phyloP scores from a whole-genome alignment of 1,140 invertebrate species.

The Drosophila tristis region DNA sequence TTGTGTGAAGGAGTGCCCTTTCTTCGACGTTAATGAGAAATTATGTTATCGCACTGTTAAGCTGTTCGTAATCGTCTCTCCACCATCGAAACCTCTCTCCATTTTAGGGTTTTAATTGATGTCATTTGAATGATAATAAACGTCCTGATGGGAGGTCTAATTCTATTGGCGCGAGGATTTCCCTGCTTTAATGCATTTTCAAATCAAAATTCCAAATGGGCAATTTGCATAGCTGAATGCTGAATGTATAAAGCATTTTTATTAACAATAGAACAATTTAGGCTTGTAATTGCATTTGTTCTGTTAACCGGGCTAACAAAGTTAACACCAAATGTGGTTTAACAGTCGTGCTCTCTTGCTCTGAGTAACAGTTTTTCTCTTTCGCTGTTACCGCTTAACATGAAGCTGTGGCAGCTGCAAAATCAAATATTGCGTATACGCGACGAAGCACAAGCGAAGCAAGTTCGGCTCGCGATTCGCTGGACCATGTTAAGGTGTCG shows the following conservation, averaged over 20 bases:
- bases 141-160: neutral
- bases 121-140: neutral
- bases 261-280: conserved; percentile 45
- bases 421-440: conserved; percentile 49
- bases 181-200: conserved; percentile 16
- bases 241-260: conserved; percentile 35
- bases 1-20: conserved; percentile 47
- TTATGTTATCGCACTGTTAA: conserved; percentile 77
- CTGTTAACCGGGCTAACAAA: conserved; percentile 7
- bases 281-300: conserved; percentile 58
- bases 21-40: conserved; percentile 72
- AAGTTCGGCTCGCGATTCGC: conserved; percentile 24
- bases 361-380: conserved; percentile 5
- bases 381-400: conserved; percentile 13
- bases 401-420: conserved; percentile 10
- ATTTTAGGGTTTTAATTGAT: conserved; percentile 4
- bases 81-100: neutral
- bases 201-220: conserved; percentile 34
- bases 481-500: conserved; percentile 27
- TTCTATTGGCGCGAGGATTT: no score
- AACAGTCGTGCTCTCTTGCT: neutral
- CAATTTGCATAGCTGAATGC: conserved; percentile 22
- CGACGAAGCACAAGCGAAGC: conserved; percentile 24
- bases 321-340: conserved; percentile 14
- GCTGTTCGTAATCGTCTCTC: conserved; percentile 30